Evolutionary conservation across 2,888 invertebrate species (phyloP), one percentile per base, ranked within the genome.

Genomic region (Hydrotaea cyrtoneurina): DNA sequence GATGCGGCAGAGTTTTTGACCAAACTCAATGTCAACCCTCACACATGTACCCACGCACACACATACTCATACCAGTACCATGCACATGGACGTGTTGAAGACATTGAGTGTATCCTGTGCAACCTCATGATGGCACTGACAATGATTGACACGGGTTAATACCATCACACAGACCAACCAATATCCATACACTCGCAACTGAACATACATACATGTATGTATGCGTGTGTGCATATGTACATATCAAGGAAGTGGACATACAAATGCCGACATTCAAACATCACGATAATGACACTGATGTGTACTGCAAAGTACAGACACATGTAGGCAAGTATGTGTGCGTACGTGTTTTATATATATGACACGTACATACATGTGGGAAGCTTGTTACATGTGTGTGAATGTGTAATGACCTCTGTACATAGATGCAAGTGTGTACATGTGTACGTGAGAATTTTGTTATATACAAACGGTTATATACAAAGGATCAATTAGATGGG

Each of bases 111-210:
- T 69, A 23, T 69, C 46, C 46, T 69, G 66, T 21, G 69, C n/a
- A 80, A 46, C 74, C 57, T 80, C 55, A 23, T 66, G 66, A 74
- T 80, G 74, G 71, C 74, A 78, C 71, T 82, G 78, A 69, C 82
- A 78, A 75, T 82, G 82, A 82, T 75, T 78, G 78, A 82, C 71
- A 75, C 55, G 71, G 82, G 78, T 71, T 82, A 82, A 82, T 75
- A 72, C 62, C 69, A n/a, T n/a, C n/a, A 26, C 50, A 50, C 26
- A 78, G 71, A 31, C 31, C 17, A 5, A 69, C 2, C 15, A 50
- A 31, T 31, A 31, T 4, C 2, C 59, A 31, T 11, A 50, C 50
- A 53, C 21, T 36, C 26, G 62, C 53, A 66, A 10, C 39, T 10
- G 7, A 3, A 4, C 11, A 46, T 59, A 50, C 69, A n/a, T 66